These are phyloP conservation scores for Agonopterix subpropinquella DNA, from an alignment of 2,888 invertebrate species.

Conservation along the genomic window DNA sequence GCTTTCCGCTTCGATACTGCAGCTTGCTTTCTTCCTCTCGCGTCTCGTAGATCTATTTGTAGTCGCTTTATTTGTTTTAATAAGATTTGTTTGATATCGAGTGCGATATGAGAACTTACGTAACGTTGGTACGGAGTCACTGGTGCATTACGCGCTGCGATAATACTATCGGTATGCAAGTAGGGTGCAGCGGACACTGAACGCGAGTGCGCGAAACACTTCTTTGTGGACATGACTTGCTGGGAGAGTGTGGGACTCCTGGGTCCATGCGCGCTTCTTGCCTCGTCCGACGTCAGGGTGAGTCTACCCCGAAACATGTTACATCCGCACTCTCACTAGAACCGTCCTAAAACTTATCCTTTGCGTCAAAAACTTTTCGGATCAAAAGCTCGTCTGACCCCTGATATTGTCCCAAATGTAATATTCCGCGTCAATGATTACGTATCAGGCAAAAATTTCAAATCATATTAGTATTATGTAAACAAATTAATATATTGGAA, in stretches of 20 bases:
- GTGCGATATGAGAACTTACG: slow-evolving; percentile 47
- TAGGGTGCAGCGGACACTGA: slow-evolving; percentile 31
- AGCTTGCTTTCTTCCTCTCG: slow-evolving; percentile 59
- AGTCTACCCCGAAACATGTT: slow-evolving; percentile 31
- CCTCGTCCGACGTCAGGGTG: slow-evolving; percentile 68
- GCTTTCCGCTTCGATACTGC: slow-evolving; percentile 68
- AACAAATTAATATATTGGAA: neutral
- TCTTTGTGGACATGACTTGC: slow-evolving; percentile 63
- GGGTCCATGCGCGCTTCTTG: slow-evolving; percentile 70
- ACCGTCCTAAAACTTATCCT: slow-evolving; percentile 6
- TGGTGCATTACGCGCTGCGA: slow-evolving; percentile 51
- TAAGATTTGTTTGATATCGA: slow-evolving; percentile 33
- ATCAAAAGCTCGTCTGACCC: slow-evolving; percentile 16
- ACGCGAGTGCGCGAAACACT: slow-evolving; percentile 30
- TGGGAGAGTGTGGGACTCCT: slow-evolving; percentile 72
- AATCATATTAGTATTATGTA: neutral
- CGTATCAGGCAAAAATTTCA: slow-evolving; percentile 4
- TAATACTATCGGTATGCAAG: slow-evolving; percentile 38
- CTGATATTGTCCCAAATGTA: slow-evolving; percentile 19
- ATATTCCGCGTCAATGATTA: slow-evolving; percentile 25
- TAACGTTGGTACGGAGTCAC: slow-evolving; percentile 48
- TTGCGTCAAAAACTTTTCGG: slow-evolving; percentile 18
- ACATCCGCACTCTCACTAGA: neutral
- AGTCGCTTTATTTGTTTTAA: slow-evolving; percentile 56
- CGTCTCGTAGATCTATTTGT: slow-evolving; percentile 50